Evolutionary conservation across 2,113 vertebrate genomes (phyloP), one percentile per base, ranked within the genome.

Genomic region (Glareola pratincola): DNA sequence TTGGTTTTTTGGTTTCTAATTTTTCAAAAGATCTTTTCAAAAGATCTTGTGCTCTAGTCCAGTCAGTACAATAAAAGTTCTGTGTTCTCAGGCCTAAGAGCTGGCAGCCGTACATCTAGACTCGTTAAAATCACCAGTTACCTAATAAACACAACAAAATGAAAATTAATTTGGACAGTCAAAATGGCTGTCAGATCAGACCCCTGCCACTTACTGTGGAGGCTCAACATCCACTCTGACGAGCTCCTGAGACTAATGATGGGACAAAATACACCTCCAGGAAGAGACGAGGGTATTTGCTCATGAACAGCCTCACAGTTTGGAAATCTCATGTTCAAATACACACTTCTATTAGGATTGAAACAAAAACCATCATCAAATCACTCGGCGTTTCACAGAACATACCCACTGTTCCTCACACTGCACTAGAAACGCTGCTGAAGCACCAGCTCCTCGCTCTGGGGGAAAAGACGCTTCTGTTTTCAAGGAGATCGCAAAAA

Each of bases 381-480:
- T 39, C 57, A 16, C 37, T 68, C 7, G 4, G 14, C 19, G 56
- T 41, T 63, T 51, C 51, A 54, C 34, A 37, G 22, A 74, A 60
- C 64, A 34, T 1, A 26, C 13, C 13, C 1, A 0, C 17, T 63
- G 37, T 5, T 66, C 59, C 64, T 1, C 0, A 1, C 66, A 6
- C 36, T 3, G 8, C 60, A 20, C 16, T 11, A 22, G 30, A 13
- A 74, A 56, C 6, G 15, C 27, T 53, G 69, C 63, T 22, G 21
- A 37, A 1, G 27, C 63, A 17, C 21, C 36, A 8, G 17, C 32
- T 2, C 2, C 6, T 37, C 2, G 2, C 54, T 39, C 16, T 6
- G 15, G 18, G 47, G 23, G 10, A 16, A 43, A 12, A 29, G 50
- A 12, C 47, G 9, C 16, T 50, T 45, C 9, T 27, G 23, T 51